Conservation (phyloP, 2,113 vertebrate species). For the Chiloscyllium plagiosum region DNA sequence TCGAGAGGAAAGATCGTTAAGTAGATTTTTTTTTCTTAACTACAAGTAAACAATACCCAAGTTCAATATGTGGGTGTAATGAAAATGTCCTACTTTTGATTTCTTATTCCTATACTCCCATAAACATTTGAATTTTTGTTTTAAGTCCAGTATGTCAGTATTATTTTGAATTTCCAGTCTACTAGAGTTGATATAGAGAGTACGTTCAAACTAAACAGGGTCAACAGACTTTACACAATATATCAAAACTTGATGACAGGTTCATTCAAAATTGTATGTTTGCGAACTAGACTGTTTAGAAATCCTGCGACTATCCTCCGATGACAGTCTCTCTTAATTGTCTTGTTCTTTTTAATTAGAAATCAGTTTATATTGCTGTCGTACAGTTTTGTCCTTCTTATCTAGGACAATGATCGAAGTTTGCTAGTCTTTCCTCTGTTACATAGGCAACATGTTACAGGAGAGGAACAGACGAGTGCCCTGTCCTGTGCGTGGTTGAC, state of each 20-base stretch:
- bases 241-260: not conserved
- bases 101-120: no score
- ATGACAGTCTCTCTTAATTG: not conserved
- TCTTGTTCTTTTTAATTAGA: not conserved
- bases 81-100: not conserved
- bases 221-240: not conserved
- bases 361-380: not conserved
- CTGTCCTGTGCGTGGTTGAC: slow-evolving; percentile 17
- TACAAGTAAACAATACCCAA: not conserved
- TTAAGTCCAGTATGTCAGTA: not conserved
- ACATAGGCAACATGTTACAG: not conserved
- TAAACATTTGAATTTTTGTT: no score
- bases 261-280: not conserved
- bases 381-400: not conserved
- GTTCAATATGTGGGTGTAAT: not conserved
- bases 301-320: not conserved
- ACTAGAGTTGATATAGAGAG: not conserved
- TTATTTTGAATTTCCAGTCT: not conserved
- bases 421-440: not conserved
- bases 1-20: not conserved
- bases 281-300: not conserved
- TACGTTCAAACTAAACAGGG: not conserved
- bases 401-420: not conserved
- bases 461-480: not conserved
- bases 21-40: no score